These are phyloP conservation scores for Argentina silus DNA, from an alignment of 2,797 vertebrate species.

Conservation along the genomic window DNA sequence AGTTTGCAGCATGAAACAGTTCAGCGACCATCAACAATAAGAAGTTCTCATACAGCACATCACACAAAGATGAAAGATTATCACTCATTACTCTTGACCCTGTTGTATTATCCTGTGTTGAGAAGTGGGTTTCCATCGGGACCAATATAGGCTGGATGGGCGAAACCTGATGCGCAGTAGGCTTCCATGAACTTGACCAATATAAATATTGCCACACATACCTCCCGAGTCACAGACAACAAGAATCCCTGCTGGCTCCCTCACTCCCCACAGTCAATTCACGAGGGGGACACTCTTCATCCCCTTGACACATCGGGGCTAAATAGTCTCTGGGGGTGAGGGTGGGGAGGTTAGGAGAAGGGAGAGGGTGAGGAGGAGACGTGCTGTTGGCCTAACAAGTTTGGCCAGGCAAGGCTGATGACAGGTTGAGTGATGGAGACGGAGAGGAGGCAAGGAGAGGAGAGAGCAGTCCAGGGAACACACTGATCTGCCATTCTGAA, in stretches of 20 bases:
- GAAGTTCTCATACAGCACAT: not conserved
- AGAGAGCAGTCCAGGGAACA: constrained; percentile 32
- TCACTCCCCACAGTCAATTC: constrained; percentile 31
- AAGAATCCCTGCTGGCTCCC: constrained; percentile 43
- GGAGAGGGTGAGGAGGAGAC: not conserved
- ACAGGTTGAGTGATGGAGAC: constrained; percentile 72
- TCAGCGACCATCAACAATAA: too few relatives aligned
- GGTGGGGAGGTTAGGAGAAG: not conserved
- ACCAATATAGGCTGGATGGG: constrained; percentile 24
- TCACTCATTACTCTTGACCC: constrained; percentile 13
- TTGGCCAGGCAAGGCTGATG: constrained; percentile 54
- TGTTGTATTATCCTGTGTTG: constrained; percentile 43
- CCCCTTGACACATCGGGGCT: constrained; percentile 66
- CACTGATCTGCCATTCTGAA: constrained; percentile 27
- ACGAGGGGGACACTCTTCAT: constrained; percentile 65
- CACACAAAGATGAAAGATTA: not conserved
- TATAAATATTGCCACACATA: constrained; percentile 68
- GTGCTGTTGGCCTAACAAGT: constrained; percentile 64
- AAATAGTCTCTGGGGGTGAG: constrained; percentile 17
- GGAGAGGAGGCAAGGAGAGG: constrained; percentile 47
- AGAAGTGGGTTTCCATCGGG: constrained; percentile 33
- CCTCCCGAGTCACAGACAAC: constrained; percentile 48
- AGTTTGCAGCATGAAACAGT: too few relatives aligned
- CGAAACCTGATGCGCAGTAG: constrained; percentile 54
- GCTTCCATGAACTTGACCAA: constrained; percentile 44